These are phyloP conservation scores for Phoenicopterus ruber DNA, from an alignment of 2,113 vertebrate species.

Conservation along the genomic window DNA sequence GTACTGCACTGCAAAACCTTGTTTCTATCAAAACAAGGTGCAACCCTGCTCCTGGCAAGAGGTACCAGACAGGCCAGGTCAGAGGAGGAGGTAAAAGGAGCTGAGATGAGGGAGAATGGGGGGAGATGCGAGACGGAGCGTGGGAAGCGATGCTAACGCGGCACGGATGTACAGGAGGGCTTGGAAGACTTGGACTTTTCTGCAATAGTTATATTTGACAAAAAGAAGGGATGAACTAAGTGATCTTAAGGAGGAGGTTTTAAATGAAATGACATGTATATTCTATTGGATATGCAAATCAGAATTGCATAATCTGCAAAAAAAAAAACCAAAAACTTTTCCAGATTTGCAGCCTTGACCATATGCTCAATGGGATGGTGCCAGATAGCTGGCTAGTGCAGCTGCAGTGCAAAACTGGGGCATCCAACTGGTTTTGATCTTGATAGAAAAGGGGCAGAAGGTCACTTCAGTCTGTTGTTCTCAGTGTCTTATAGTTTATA, in stretches of 20 bases:
- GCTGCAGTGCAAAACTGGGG: not conserved
- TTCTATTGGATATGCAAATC: slow-evolving; percentile 21
- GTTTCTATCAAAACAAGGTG: not conserved
- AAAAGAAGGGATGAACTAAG: not conserved
- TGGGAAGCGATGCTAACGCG: fast-evolving
- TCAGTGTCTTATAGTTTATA: not conserved
- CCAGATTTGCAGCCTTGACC: slow-evolving; percentile 1
- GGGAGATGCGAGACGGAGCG: fast-evolving
- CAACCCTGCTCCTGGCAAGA: not conserved
- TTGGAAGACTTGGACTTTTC: not conserved
- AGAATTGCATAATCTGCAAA: slow-evolving; percentile 14
- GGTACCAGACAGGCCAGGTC: not conserved
- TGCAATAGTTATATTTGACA: not conserved
- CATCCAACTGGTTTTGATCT: slow-evolving; percentile 50
- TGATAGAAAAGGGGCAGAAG: not conserved
- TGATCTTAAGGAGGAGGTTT: not conserved
- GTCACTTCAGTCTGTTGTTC: not conserved
- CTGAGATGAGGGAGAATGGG: not conserved
- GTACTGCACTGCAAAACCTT: not conserved
- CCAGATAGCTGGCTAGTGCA: not conserved
- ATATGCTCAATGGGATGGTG: not conserved
- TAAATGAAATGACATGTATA: not conserved
- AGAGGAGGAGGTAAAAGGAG: not conserved
- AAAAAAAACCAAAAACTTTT: too few relatives aligned
- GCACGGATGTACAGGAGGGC: fast-evolving